Evolutionary conservation across 2,888 invertebrate genomes (phyloP).

Genomic region (Archips crataeganus): DNA sequence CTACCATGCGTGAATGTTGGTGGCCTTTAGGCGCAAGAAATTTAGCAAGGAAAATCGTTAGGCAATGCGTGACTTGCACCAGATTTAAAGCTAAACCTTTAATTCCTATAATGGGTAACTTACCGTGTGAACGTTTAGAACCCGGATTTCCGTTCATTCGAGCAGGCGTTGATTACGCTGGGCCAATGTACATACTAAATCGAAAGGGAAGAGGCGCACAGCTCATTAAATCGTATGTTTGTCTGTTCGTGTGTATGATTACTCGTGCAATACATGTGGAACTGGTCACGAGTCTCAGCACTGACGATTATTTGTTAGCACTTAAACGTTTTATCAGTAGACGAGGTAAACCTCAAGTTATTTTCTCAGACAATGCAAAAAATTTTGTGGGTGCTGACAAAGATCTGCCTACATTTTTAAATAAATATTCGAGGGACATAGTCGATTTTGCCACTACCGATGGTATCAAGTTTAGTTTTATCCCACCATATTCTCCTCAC

Average conservation of each 20-base stretch:
- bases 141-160: neutral
- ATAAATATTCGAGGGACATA: slow-evolving; percentile 15
- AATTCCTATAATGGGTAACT: too few species aligned
- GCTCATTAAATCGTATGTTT: too few species aligned
- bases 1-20: slow-evolving; percentile 18
- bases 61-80: neutral
- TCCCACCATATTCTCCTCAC: too few species aligned
- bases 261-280: too few species aligned
- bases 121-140: neutral
- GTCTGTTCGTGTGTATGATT: too few species aligned
- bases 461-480: slow-evolving; percentile 33
- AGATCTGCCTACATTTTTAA: neutral
- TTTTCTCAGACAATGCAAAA: neutral
- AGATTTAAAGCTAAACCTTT: slow-evolving; percentile 1
- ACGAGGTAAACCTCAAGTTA: too few species aligned
- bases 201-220: too few species aligned
- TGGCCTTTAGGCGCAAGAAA: slow-evolving; percentile 1
- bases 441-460: slow-evolving; percentile 31
- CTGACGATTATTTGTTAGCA: too few species aligned
- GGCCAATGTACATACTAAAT: too few species aligned
- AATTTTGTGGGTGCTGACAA: neutral
- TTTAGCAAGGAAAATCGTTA: neutral
- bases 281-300: too few species aligned
- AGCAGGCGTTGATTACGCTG: slow-evolving; percentile 2
- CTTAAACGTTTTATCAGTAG: too few species aligned